A percentile compares a stretch with the other conserved stretches of the same genome.
These are phyloP conservation scores for Netelia inedita DNA, from an alignment of 2,888 invertebrate genomes.

Conservation along the genomic window DNA sequence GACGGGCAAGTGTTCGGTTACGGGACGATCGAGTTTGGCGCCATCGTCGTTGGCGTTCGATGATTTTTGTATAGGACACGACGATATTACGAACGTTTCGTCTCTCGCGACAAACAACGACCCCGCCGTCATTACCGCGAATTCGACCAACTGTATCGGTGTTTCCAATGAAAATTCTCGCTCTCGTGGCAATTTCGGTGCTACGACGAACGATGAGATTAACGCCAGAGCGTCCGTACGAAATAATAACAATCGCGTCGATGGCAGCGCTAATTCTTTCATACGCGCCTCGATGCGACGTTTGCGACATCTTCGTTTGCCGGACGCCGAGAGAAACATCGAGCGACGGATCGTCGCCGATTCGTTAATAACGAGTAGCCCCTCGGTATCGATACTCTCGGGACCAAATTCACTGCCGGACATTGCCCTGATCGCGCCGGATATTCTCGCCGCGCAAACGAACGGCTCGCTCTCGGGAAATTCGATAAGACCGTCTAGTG, in stretches of 20 bases:
- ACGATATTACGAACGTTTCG: conserved; percentile 24
- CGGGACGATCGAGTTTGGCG: neutral
- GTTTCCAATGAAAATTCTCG: conserved; percentile 56
- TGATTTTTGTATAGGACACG: conserved; percentile 19
- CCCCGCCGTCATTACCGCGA: neutral
- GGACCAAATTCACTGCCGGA: conserved; percentile 81
- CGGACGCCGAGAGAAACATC: conserved; percentile 77
- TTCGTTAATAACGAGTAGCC: conserved; percentile 55
- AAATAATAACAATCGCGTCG: conserved; percentile 48
- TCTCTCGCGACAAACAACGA: too few species aligned
- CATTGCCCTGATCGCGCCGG: conserved; percentile 82
- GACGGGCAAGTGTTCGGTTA: conserved; percentile 79
- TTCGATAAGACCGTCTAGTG: conserved; percentile 79
- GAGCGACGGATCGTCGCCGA: conserved; percentile 47
- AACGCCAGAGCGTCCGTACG: conserved; percentile 21
- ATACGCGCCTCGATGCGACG: conserved; percentile 87
- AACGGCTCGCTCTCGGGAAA: conserved; percentile 75
- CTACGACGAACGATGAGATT: conserved; percentile 63
- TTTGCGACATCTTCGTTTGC: conserved; percentile 86
- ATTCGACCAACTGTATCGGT: conserved; percentile 1
- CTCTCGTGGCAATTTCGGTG: conserved; percentile 66
- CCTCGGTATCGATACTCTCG: conserved; percentile 42
- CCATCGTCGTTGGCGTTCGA: conserved; percentile 18
- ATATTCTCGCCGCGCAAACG: conserved; percentile 82
- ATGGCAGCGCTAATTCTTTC: conserved; percentile 83